Conservation (phyloP, 2,888 invertebrate species). For the Mamestra brassicae region DNA sequence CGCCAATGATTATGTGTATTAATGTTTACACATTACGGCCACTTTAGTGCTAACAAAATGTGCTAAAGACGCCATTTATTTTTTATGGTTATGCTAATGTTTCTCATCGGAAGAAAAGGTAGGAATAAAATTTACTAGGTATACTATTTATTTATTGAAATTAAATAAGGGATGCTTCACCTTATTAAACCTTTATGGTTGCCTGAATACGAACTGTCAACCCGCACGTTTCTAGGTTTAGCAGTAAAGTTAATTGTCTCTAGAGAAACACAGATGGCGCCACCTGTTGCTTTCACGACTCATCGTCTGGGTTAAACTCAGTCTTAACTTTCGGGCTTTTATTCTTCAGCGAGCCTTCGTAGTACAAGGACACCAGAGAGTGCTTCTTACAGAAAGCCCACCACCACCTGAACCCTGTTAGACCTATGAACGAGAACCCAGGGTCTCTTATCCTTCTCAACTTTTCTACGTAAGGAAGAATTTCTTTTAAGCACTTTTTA, state of each 20-base stretch:
- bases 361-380: constrained; percentile 92
- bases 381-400: constrained; percentile 96
- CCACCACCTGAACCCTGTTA: constrained; percentile 95
- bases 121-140: too few species aligned
- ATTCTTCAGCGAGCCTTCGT: constrained; percentile 72
- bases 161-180: not conserved
- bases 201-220: not conserved
- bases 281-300: constrained; percentile 63
- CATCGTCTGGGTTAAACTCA: constrained; percentile 74
- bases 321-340: constrained; percentile 73
- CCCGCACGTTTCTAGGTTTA: not conserved
- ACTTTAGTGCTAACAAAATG: constrained; percentile 10
- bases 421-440: constrained; percentile 92
- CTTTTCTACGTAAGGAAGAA: constrained; percentile 93
- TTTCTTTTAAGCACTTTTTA: constrained; percentile 92
- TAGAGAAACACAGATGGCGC: constrained; percentile 36
- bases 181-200: not conserved
- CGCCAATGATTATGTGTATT: constrained; percentile 21
- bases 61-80: not conserved
- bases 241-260: not conserved
- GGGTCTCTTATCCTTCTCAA: constrained; percentile 91
- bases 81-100: not conserved
- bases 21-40: constrained; percentile 15
- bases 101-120: not conserved
- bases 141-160: not conserved